Evolutionary conservation across 2,797 vertebrate species (phyloP).

Genomic region (Ptychobarbus kaznakovi): DNA sequence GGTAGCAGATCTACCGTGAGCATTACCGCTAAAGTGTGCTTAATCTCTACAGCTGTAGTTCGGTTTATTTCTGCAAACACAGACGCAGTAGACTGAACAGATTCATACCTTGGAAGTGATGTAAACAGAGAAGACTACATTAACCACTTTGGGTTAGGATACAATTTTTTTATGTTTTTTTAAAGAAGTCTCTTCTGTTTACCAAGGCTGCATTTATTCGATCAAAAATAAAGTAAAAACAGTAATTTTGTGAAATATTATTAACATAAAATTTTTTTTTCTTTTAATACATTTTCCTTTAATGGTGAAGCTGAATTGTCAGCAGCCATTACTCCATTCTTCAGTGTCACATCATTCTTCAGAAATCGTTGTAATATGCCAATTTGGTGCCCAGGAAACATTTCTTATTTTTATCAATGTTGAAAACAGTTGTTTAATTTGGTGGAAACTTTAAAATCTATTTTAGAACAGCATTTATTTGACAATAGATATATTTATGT

Average conservation of each 20-base stretch:
- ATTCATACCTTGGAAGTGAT: background rate
- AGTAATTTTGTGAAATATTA: background rate
- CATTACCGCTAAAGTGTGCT: slow-evolving; percentile 23
- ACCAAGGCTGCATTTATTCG: background rate
- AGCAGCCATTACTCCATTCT: background rate
- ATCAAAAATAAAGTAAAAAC: background rate
- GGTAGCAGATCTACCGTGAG: slow-evolving; percentile 35
- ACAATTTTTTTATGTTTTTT: background rate
- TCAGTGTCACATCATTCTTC: background rate
- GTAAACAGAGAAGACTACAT: background rate
- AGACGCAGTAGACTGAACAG: background rate
- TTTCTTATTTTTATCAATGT: background rate
- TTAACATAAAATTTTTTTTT: background rate
- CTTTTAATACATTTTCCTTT: background rate
- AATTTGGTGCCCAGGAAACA: background rate
- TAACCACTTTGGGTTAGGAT: background rate
- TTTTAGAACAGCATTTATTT: background rate
- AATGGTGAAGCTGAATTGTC: background rate
- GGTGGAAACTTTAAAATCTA: too few species aligned
- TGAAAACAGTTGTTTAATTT: background rate
- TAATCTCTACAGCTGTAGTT: slow-evolving; percentile 42
- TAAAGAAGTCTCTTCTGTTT: background rate
- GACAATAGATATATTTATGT: background rate
- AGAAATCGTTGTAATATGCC: background rate
- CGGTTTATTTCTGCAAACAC: background rate